Base-by-base conservation (phyloP, 35 echinoderm and acorn worm genomes). In the Amphiura filiformis region DNA sequence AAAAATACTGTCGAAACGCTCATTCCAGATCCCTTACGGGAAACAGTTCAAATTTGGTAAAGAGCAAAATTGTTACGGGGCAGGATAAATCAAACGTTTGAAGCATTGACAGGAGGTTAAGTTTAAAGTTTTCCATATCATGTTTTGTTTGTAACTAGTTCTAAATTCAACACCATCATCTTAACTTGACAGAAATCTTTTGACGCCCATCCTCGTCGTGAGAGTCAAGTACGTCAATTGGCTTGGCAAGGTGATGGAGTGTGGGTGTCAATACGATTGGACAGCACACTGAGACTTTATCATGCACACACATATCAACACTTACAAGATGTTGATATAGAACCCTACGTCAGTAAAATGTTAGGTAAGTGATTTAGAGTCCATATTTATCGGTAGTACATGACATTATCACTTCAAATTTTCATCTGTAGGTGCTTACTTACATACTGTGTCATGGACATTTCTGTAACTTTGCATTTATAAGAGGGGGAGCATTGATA, bases 121-220 rank as follows among this genome's bases (percentile, higher is more conserved):
- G n/a, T n/a, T n/a, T n/a, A n/a, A n/a, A n/a, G n/a, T n/a, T n/a
- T n/a, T n/a, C n/a, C n/a, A n/a, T n/a, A n/a, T n/a, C n/a, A n/a
- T n/a, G n/a, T n/a, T n/a, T n/a, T n/a, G n/a, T n/a, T n/a, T n/a
- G n/a, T n/a, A n/a, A n/a, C n/a, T n/a, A n/a, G n/a, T n/a, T n/a
- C n/a, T n/a, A n/a, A n/a, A n/a, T n/a, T n/a, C n/a, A n/a, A n/a
- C n/a, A n/a, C n/a, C n/a, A n/a, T n/a, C n/a, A n/a, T n/a, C n/a
- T n/a, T n/a, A n/a, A n/a, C n/a, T n/a, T n/a, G n/a, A n/a, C n/a
- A 98, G 96, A 94, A 94, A 92, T 98, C 96, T 0, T 98, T 98
- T 90, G 96, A 98, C 80, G 96, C 96, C 79, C 96, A 98, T 64
- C 96, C 96, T 52, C 65, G 96, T 1, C 94, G 94, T 36, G 96